Conservation (phyloP, 2,888 invertebrate genomes). For the Formica aserva region DNA sequence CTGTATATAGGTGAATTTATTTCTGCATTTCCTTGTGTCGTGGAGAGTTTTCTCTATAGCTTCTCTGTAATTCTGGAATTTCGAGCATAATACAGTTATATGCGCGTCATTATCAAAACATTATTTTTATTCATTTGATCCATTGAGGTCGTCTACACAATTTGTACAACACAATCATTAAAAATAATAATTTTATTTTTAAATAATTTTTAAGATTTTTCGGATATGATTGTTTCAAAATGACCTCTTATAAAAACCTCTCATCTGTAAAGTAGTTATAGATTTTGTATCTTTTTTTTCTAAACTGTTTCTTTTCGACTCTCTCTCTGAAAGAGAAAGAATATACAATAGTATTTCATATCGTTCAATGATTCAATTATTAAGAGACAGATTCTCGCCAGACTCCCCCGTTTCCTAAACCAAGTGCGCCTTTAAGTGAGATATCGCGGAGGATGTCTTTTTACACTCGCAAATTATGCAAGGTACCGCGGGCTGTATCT, state of each 20-base stretch:
- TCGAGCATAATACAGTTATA: constrained; percentile 33
- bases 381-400: neutral
- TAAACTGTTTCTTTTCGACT: neutral
- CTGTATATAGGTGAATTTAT: constrained; percentile 71
- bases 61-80: constrained; percentile 42
- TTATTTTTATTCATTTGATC: neutral
- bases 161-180: neutral
- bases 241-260: neutral
- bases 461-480: constrained; percentile 51
- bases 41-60: constrained; percentile 52
- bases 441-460: constrained; percentile 50
- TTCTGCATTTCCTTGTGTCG: constrained; percentile 60
- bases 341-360: neutral
- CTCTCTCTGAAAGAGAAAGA: neutral
- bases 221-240: too few species aligned
- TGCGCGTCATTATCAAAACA: neutral
- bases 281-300: neutral
- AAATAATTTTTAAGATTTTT: neutral
- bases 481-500: constrained; percentile 43
- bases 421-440: constrained; percentile 48
- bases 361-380: constrained; percentile 23
- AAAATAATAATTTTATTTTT: neutral
- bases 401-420: constrained; percentile 31
- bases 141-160: neutral
- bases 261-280: neutral